Conservation (phyloP, 2,888 invertebrate species). For the Timema cristinae region DNA sequence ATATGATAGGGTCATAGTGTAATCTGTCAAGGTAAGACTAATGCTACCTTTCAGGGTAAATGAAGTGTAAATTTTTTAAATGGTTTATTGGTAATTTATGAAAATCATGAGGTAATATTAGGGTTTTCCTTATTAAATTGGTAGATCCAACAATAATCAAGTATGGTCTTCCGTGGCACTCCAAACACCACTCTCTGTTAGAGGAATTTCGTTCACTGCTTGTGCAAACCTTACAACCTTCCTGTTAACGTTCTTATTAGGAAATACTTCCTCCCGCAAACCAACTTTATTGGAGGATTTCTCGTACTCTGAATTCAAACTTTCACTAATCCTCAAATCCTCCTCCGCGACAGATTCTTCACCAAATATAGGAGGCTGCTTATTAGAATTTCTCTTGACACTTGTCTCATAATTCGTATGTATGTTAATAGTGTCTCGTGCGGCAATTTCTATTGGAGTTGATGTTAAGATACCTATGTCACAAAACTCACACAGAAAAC, state of each 20-base stretch:
- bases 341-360: conserved; percentile 16
- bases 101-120: no score
- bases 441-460: conserved; percentile 10
- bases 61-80: no score
- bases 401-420: neutral
- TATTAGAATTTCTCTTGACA: neutral
- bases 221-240: conserved; percentile 25
- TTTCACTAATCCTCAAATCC: conserved; percentile 19
- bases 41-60: no score
- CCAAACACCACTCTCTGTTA: conserved; percentile 24
- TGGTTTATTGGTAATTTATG: no score
- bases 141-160: no score
- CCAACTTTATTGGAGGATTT: neutral
- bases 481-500: conserved; percentile 27
- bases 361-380: conserved; percentile 10
- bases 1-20: no score
- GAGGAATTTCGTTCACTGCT: conserved; percentile 23
- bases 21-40: no score
- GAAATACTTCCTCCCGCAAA: neutral
- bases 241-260: neutral
- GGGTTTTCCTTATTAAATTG: no score
- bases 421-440: neutral
- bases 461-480: conserved; percentile 24
- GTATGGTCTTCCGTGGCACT: conserved; percentile 17
- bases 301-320: neutral